Percentiles rank a stretch among this genome's conserved stretches.
phyloP scores from a whole-genome alignment of 2,888 invertebrate genomes.

The Tyria jacobaeae region DNA sequence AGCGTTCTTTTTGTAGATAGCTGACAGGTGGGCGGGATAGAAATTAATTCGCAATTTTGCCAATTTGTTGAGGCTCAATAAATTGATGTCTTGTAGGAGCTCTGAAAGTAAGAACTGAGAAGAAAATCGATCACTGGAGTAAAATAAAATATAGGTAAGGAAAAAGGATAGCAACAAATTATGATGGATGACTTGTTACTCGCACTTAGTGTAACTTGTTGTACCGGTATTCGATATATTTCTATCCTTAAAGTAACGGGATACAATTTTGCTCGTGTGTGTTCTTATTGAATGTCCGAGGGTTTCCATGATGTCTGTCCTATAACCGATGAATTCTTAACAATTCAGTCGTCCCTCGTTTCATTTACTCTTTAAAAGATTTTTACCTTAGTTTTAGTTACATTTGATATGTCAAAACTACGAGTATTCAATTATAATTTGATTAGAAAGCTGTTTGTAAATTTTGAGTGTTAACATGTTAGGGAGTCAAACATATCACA shows the following conservation, averaged over 20 bases:
- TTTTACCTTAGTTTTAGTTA: no score
- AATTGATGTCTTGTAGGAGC: slow-evolving; percentile 7
- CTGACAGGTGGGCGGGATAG: slow-evolving; percentile 23
- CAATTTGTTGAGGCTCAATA: slow-evolving; percentile 10
- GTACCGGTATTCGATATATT: background rate
- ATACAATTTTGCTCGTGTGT: no score
- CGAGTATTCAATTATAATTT: no score
- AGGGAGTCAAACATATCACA: no score
- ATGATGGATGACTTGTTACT: slow-evolving; percentile 40
- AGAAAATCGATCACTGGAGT: background rate
- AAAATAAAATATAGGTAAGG: slow-evolving; percentile 16
- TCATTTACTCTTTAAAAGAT: no score
- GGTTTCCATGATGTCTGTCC: no score
- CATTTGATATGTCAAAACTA: no score
- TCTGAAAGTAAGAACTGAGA: background rate
- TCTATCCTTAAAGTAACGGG: background rate
- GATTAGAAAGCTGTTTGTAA: no score
- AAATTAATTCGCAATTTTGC: slow-evolving; percentile 9
- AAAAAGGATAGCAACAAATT: slow-evolving; percentile 44
- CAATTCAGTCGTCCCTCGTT: no score
- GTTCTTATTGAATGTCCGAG: no score
- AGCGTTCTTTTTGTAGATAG: slow-evolving; percentile 29
- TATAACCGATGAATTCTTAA: no score
- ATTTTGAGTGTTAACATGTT: no score
- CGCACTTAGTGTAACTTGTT: slow-evolving; percentile 20